Conservation (phyloP, 2,888 invertebrate genomes). For the Ommatoiulus sabulosus region DNA sequence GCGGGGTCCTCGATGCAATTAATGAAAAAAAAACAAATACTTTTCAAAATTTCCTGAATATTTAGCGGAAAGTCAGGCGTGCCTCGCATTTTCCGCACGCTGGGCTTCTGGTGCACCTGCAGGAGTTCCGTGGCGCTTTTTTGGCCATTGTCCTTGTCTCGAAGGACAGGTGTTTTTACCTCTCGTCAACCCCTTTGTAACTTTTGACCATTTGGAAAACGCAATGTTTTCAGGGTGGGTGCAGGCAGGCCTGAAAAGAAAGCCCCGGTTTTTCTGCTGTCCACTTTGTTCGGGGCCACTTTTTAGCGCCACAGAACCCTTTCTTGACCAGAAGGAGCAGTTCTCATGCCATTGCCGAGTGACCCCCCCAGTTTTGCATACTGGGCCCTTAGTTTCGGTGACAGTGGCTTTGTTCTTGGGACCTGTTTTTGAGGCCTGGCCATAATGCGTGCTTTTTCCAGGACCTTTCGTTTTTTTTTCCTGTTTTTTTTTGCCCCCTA, state of each 20-base stretch:
- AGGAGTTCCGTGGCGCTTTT: not conserved
- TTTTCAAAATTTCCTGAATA: not conserved
- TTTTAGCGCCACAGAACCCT: not conserved
- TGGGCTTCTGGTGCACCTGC: not conserved
- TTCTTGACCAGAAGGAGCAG: not conserved
- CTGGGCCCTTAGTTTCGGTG: not conserved
- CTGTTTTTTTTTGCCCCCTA: too few relatives aligned
- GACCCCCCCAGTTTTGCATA: slow-evolving; percentile 3
- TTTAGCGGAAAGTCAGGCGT: not conserved
- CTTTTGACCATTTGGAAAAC: slow-evolving; percentile 8
- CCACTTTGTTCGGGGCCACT: not conserved
- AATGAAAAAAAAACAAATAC: not conserved
- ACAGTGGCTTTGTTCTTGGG: not conserved
- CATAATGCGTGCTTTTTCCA: not conserved
- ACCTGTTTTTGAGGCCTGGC: slow-evolving; percentile 13
- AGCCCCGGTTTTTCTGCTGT: not conserved
- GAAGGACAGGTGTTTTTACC: not conserved
- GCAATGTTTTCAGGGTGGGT: not conserved
- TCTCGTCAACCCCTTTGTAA: not conserved
- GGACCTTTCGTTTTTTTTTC: not conserved
- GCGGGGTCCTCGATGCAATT: not conserved
- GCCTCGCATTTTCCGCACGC: not conserved
- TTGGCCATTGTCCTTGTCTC: not conserved
- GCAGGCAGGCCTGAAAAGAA: not conserved
- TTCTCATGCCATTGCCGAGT: slow-evolving; percentile 21